Percentiles rank a stretch among this genome's conserved stretches.
These are phyloP conservation scores for Ceratina australensis DNA, from an alignment of 1,140 invertebrate species.

Conservation along the genomic window DNA sequence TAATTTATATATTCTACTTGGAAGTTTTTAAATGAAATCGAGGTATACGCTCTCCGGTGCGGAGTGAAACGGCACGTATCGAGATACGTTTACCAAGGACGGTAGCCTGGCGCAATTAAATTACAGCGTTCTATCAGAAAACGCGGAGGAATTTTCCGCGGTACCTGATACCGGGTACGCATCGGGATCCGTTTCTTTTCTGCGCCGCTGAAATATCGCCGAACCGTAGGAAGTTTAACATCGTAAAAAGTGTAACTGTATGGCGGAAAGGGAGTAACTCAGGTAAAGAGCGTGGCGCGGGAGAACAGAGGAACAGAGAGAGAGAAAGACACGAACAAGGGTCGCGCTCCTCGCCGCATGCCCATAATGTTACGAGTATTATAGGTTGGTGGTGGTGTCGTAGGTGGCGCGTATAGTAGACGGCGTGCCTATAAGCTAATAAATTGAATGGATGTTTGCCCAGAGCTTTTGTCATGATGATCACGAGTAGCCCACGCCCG, in stretches of 20 bases:
- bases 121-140: too few relatives aligned
- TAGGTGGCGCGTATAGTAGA: constrained; percentile 64
- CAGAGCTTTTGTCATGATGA: constrained; percentile 77
- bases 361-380: constrained; percentile 62
- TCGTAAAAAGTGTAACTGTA: constrained; percentile 61
- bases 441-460: constrained; percentile 77
- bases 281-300: constrained; percentile 15
- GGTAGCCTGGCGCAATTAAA: too few relatives aligned
- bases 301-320: neutral
- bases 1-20: too few relatives aligned
- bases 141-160: too few relatives aligned
- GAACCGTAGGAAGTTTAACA: constrained; percentile 11
- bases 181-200: constrained; percentile 1
- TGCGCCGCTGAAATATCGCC: constrained; percentile 41
- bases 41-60: too few relatives aligned
- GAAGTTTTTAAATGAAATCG: too few relatives aligned
- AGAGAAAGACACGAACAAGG: constrained; percentile 20
- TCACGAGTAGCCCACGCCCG: constrained; percentile 71
- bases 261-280: constrained; percentile 32
- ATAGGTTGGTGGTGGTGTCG: constrained; percentile 57
- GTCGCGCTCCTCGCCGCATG: constrained; percentile 49
- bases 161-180: too few relatives aligned
- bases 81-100: too few relatives aligned
- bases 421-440: constrained; percentile 74
- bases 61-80: too few relatives aligned